Evolutionary conservation across 2,113 vertebrate species (phyloP).

Genomic region (Catharus bicknelli): DNA sequence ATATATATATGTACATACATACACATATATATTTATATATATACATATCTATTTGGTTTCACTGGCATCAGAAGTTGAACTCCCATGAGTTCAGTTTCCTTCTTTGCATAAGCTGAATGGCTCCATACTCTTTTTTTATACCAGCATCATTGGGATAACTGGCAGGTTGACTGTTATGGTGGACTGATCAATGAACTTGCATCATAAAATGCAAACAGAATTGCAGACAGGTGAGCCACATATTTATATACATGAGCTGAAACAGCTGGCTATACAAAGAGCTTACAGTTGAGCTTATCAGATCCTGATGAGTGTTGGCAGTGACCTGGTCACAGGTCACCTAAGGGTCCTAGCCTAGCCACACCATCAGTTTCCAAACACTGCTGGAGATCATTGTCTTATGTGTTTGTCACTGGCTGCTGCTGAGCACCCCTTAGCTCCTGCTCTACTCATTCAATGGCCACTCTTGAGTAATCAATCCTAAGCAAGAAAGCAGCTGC

Average conservation of each 20-base stretch:
- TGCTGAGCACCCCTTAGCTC: background rate
- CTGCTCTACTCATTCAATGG: background rate
- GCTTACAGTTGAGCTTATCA: background rate
- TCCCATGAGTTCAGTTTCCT: background rate
- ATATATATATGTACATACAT: no score
- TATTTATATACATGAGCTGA: background rate
- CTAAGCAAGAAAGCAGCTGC: background rate
- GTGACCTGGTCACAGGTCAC: background rate
- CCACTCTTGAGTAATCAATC: background rate
- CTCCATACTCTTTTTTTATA: background rate
- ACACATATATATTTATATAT: no score
- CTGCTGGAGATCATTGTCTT: background rate
- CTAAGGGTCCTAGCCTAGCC: background rate
- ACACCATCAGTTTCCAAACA: background rate
- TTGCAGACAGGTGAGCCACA: background rate
- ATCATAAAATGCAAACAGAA: background rate
- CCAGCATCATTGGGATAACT: background rate
- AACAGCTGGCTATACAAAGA: background rate
- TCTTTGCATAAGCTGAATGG: background rate
- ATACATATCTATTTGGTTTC: background rate
- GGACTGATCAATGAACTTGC: background rate
- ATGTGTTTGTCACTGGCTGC: rapidly evolving
- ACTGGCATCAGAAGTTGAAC: background rate
- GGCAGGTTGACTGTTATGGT: background rate
- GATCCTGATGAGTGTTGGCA: background rate